phyloP scores from a whole-genome alignment of 2,888 invertebrate species.

The Craniophora ligustri region DNA sequence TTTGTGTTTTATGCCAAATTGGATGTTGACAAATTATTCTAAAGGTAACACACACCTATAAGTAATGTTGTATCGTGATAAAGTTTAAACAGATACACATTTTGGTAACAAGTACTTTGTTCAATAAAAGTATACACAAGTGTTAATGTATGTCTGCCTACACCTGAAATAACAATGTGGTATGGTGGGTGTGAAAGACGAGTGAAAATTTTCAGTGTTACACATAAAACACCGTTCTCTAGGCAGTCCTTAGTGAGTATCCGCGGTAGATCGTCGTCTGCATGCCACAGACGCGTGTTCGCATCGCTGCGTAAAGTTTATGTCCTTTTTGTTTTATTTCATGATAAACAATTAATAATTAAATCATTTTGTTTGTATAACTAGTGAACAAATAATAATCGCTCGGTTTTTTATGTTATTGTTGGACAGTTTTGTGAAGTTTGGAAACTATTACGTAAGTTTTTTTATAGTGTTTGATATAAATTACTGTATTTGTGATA shows the following conservation, averaged over 20 bases:
- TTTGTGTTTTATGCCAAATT: neutral
- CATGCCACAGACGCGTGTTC: neutral
- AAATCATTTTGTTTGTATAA: neutral
- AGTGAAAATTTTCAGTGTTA: constrained; percentile 31
- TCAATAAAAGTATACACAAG: constrained; percentile 24
- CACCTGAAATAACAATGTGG: constrained; percentile 32
- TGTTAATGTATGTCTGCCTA: constrained; percentile 6
- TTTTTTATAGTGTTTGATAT: neutral
- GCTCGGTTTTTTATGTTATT: constrained; percentile 1
- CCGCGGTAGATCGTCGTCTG: constrained; percentile 29
- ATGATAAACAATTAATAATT: neutral
- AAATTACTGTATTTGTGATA: neutral
- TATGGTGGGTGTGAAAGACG: constrained; percentile 7
- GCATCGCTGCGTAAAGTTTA: constrained; percentile 18
- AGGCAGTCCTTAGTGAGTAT: constrained; percentile 29
- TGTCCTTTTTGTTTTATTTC: constrained; percentile 3
- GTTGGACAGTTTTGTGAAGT: constrained; percentile 9
- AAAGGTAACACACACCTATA: no score
- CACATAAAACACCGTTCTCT: constrained; percentile 13
- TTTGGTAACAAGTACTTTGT: constrained; percentile 7
- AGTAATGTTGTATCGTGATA: no score
- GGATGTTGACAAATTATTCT: neutral
- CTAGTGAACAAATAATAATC: constrained; percentile 7
- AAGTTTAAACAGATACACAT: no score
- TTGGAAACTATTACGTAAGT: constrained; percentile 29